Conservation (phyloP, 2,113 vertebrate species). For the Phalacrocorax brasilianus region DNA sequence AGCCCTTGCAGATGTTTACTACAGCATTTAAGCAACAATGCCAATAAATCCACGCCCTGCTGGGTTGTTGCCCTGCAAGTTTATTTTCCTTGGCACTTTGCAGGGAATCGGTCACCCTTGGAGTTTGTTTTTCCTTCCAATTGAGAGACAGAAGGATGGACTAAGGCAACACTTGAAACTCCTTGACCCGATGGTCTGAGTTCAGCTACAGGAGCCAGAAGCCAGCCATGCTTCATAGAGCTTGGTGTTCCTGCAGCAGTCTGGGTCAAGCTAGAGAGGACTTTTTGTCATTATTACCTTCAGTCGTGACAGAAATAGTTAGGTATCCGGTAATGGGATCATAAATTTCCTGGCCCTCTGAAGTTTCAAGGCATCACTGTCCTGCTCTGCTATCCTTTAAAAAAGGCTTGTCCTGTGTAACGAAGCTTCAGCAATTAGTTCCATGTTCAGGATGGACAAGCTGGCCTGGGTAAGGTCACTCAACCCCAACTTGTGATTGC, state of each 20-base stretch:
- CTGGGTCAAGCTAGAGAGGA: not conserved
- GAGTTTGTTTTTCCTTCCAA: constrained; percentile 28
- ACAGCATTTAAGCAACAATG: not conserved
- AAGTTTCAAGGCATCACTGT: not conserved
- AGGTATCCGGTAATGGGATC: not conserved
- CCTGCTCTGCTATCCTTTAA: not conserved
- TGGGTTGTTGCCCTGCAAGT: not conserved
- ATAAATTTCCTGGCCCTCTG: constrained; percentile 10
- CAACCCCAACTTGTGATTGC: not conserved
- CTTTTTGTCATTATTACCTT: constrained; percentile 16
- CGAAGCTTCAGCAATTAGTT: not conserved
- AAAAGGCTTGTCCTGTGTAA: not conserved
- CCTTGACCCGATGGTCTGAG: constrained; percentile 10
- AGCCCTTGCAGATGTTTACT: not conserved
- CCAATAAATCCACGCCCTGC: not conserved
- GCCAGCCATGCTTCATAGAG: constrained; percentile 10
- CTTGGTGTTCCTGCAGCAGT: not conserved
- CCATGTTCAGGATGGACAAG: not conserved
- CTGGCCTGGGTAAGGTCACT: not conserved
- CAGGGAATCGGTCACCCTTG: not conserved
- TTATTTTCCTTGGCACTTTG: constrained; percentile 18
- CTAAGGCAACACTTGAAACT: not conserved
- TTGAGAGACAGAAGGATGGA: not conserved
- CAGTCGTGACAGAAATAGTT: not conserved
- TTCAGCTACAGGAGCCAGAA: constrained; percentile 23